Conservation (phyloP, 2,113 vertebrate genomes). For the Anoplopoma fimbria region DNA sequence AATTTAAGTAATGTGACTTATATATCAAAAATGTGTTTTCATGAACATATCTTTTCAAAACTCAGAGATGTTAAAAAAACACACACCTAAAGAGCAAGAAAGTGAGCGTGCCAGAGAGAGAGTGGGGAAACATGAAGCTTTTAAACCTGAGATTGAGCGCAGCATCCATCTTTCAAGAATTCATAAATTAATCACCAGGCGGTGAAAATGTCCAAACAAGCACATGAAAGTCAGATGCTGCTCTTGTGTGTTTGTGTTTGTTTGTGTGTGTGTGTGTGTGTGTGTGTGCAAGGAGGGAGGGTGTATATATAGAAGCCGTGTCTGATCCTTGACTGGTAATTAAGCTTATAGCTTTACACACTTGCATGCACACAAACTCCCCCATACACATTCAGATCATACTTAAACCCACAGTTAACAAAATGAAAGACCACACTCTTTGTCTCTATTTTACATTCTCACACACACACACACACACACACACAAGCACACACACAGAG, state of each 20-base stretch:
- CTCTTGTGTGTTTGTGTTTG: slow-evolving; percentile 24
- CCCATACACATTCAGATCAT: slow-evolving; percentile 42
- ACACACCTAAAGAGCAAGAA: neutral
- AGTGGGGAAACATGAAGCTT: slow-evolving; percentile 69
- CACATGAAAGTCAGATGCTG: slow-evolving; percentile 76
- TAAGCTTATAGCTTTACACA: slow-evolving; percentile 75
- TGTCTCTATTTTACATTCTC: slow-evolving; percentile 54
- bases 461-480: slow-evolving; percentile 40
- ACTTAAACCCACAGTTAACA: slow-evolving; percentile 55
- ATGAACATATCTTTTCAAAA: slow-evolving; percentile 7
- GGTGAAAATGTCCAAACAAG: slow-evolving; percentile 80
- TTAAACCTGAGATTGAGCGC: slow-evolving; percentile 80
- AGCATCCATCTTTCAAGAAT: slow-evolving; percentile 71
- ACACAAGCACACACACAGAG: slow-evolving; percentile 42
- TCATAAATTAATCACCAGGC: slow-evolving; percentile 80
- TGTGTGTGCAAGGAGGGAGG: slow-evolving; percentile 28
- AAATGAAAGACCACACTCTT: slow-evolving; percentile 63
- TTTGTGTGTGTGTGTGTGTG: slow-evolving; percentile 34
- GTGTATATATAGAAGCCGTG: slow-evolving; percentile 61
- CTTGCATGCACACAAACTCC: slow-evolving; percentile 44
- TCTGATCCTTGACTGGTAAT: slow-evolving; percentile 81
- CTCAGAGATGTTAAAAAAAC: neutral
- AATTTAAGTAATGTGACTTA: neutral
- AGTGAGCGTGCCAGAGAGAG: slow-evolving; percentile 30
- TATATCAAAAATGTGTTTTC: neutral